These are phyloP conservation scores for Alligator sinensis DNA, from an alignment of 2,113 vertebrate species.

Conservation along the genomic window DNA sequence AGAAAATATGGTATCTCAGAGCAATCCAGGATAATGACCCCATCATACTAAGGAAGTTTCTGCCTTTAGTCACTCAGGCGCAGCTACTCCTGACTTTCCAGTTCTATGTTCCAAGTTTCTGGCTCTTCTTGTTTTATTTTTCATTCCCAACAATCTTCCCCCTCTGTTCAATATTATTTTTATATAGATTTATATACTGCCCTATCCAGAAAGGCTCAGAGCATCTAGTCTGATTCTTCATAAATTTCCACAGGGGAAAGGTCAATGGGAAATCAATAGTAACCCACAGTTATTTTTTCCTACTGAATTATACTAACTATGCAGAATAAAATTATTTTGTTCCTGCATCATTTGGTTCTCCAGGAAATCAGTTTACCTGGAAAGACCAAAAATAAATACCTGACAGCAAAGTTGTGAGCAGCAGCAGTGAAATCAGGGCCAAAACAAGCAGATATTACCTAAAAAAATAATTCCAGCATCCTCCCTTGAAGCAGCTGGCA, in stretches of 20 bases:
- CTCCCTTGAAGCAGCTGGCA: background rate
- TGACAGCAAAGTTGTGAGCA: background rate
- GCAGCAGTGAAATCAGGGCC: background rate
- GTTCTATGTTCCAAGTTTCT: background rate
- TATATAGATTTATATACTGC: too few relatives aligned
- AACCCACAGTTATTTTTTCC: background rate
- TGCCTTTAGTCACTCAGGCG: too few relatives aligned
- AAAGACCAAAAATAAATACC: conserved; percentile 9
- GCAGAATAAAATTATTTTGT: background rate
- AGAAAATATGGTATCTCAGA: too few relatives aligned
- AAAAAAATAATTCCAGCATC: background rate
- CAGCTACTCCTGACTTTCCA: background rate
- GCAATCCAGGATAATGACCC: background rate
- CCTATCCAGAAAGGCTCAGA: too few relatives aligned
- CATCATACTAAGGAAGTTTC: too few relatives aligned
- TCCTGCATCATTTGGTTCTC: background rate
- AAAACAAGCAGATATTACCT: conserved; percentile 28
- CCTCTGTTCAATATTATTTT: background rate
- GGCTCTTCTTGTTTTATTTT: background rate
- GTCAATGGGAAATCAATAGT: background rate
- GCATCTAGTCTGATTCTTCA: background rate
- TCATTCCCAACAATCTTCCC: background rate
- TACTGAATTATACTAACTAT: background rate
- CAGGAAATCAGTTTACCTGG: background rate
- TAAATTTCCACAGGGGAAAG: background rate